A percentile compares a stretch with the other conserved stretches of the same genome.
Conservation (phyloP, 2,113 vertebrate species). For the Tenebrosternarchus preto region DNA sequence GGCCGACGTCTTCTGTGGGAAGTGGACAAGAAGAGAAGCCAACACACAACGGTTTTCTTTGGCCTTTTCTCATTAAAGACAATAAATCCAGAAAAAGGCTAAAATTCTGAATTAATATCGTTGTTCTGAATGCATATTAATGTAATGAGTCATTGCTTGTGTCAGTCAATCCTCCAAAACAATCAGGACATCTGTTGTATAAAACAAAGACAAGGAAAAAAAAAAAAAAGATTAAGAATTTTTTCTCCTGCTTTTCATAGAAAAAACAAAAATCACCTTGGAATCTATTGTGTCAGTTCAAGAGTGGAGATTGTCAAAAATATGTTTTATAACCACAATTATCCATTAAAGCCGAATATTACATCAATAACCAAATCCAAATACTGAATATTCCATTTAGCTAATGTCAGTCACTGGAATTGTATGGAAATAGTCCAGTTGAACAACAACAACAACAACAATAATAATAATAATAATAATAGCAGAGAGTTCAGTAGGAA, state of each 20-base stretch:
- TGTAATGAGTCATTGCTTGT: neutral
- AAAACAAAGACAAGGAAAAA: no score
- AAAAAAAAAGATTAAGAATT: conserved; percentile 24
- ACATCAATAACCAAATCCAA: conserved; percentile 57
- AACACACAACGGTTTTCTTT: no score
- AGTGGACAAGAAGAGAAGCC: no score
- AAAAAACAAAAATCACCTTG: conserved; percentile 40
- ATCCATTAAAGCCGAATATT: conserved; percentile 52
- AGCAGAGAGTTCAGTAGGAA: neutral
- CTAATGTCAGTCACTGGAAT: conserved; percentile 48
- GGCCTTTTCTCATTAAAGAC: no score
- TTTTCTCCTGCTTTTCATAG: conserved; percentile 24
- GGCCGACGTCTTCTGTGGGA: no score
- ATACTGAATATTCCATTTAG: conserved; percentile 54
- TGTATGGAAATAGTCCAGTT: conserved; percentile 49
- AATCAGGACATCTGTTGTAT: conserved; percentile 30
- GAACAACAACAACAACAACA: no score
- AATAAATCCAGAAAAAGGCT: no score
- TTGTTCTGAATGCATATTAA: no score
- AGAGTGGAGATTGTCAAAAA: conserved; percentile 53
- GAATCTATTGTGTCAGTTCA: conserved; percentile 36
- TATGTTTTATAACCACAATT: conserved; percentile 52
- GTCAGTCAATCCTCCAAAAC: conserved; percentile 26
- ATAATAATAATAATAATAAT: no score
- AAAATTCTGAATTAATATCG: no score